Percentiles rank a stretch among this genome's conserved stretches.
Evolutionary conservation across 2,888 invertebrate genomes (phyloP).

Genomic region (Drosophila paramelanica): DNA sequence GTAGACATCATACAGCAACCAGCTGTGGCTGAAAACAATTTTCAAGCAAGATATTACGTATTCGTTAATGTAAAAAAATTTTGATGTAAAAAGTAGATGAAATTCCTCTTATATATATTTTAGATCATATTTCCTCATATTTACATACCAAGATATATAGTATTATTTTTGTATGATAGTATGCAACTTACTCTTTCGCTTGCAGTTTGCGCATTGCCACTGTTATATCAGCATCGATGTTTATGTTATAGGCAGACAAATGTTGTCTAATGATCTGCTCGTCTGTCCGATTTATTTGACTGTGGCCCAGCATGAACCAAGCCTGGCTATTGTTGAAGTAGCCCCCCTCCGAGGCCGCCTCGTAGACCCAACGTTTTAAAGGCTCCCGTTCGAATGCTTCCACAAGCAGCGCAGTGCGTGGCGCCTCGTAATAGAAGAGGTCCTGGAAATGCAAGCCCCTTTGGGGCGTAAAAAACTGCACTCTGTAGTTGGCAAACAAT

Average conservation of each 20-base stretch:
- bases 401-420: slow-evolving; percentile 72
- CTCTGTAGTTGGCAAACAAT: slow-evolving; percentile 62
- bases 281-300: slow-evolving; percentile 18
- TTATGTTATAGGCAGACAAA: slow-evolving; percentile 61
- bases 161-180: neutral
- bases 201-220: slow-evolving; percentile 60
- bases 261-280: slow-evolving; percentile 45
- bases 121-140: too few species aligned
- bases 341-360: slow-evolving; percentile 54
- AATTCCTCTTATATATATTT: too few species aligned
- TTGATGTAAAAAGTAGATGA: neutral
- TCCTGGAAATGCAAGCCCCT: slow-evolving; percentile 52
- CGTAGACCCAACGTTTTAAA: slow-evolving; percentile 44
- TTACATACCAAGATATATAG: too few species aligned
- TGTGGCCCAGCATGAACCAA: slow-evolving; percentile 74
- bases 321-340: slow-evolving; percentile 76
- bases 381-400: slow-evolving; percentile 41
- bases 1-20: slow-evolving; percentile 78
- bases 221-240: slow-evolving; percentile 81
- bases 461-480: slow-evolving; percentile 66
- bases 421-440: slow-evolving; percentile 63
- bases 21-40: slow-evolving; percentile 27
- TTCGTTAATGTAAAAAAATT: neutral
- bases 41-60: slow-evolving; percentile 5
- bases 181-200: slow-evolving; percentile 37